Evolutionary conservation across 1,140 invertebrate species (phyloP), one percentile per base, ranked within the genome.

Genomic region (Drosophila erecta): DNA sequence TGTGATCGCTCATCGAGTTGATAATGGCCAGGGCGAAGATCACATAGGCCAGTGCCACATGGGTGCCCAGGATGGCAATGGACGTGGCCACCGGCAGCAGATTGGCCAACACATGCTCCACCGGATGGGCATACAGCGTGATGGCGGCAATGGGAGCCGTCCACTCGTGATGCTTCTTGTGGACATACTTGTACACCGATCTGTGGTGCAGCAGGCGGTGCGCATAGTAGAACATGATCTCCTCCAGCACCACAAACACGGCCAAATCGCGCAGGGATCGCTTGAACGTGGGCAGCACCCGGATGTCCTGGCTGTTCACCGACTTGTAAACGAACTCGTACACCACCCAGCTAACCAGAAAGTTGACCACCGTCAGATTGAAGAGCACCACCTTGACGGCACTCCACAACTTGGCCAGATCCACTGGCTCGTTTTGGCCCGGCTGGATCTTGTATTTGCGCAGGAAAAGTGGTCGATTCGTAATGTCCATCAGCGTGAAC

Each of bases 151-250:
- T 94, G 1, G 96, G 96, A 1, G 96, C 95, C 6, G 96, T 96
- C 96, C 96, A 97, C 87, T 97, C 95, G 70, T 97, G 96, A 86
- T 98, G 97, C 64, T 95, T 94, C 90, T 98, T 98, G 92, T 98
- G 97, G 58, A 98, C 95, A 76, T 95, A 94, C 79, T 96, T 96
- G 91, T 98, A 98, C 5, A 98, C 79, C 22, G 93, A 93, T 33
- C 94, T 94, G 76, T 95, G 95, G 81, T 98, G 97, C 3, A 97
- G 91, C 53, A 97, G 89, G 84, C 96, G 97, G 92, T 98, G 97
- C 3, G 95, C 95, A 92, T 98, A 98, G 91, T 98, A 98, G 92
- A 98, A 98, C 78, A 94, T 94, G 70, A 97, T 93, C 93, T 98
- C 97, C 91, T 97, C 96, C 37, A 96, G 93, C 20, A 97, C 87